phyloP scores from a whole-genome alignment of 2,113 vertebrate species.

The Petrocephalus microphthalmus region DNA sequence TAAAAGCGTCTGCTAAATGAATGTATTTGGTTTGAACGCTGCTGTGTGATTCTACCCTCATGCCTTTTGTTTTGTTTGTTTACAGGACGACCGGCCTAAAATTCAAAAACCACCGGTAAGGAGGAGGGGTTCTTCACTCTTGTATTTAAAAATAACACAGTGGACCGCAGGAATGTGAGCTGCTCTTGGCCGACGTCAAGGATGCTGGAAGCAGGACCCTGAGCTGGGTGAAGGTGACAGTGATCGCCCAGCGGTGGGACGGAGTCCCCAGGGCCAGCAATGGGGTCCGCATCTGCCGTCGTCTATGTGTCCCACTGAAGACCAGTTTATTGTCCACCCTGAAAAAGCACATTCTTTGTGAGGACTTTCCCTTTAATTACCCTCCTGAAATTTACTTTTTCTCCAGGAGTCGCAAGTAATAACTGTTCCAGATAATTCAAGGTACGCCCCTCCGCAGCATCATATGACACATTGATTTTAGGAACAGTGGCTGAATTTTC shows the following conservation, averaged over 20 bases:
- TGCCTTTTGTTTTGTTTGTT: slow-evolving; percentile 9
- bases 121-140: slow-evolving; percentile 15
- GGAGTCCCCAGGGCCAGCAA: neutral
- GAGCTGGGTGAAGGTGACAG: neutral
- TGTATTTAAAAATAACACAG: neutral
- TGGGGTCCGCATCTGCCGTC: neutral
- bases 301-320: neutral
- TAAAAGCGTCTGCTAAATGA: neutral
- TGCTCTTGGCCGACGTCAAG: neutral
- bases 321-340: neutral
- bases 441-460: neutral
- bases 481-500: too few species aligned
- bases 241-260: neutral
- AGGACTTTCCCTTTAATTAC: neutral
- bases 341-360: neutral
- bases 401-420: slow-evolving; percentile 17
- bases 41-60: neutral
- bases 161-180: neutral
- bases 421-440: neutral
- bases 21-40: neutral
- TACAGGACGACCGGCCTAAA: slow-evolving; percentile 79
- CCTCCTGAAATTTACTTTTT: neutral
- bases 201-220: neutral
- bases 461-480: neutral
- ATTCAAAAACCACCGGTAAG: slow-evolving; percentile 71